phyloP scores from a whole-genome alignment of 2,113 vertebrate species.

The Phrynosoma platyrhinos region DNA sequence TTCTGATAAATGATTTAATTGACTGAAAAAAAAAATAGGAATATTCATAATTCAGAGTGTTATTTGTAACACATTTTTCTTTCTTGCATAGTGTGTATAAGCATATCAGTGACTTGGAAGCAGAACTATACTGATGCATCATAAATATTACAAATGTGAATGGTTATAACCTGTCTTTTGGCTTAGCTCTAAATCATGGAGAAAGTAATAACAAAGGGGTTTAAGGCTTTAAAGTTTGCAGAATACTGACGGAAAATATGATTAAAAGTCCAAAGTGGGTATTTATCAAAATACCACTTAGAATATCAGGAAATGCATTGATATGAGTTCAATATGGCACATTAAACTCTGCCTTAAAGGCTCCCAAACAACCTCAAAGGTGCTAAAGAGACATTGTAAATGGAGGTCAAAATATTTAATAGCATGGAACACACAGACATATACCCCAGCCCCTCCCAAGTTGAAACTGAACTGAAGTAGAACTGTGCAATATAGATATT shows the following conservation, averaged over 20 bases:
- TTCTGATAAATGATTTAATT: constrained; percentile 61
- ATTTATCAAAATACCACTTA: constrained; percentile 62
- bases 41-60: constrained; percentile 52
- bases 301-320: constrained; percentile 45
- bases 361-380: constrained; percentile 10
- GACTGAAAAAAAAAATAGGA: constrained; percentile 48
- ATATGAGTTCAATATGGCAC: constrained; percentile 18
- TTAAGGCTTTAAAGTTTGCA: constrained; percentile 50
- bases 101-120: constrained; percentile 38
- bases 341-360: neutral
- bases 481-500: neutral
- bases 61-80: constrained; percentile 36
- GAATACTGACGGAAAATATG: constrained; percentile 16
- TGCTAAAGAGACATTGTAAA: constrained; percentile 24
- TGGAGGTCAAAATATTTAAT: constrained; percentile 3
- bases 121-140: constrained; percentile 10
- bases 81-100: constrained; percentile 48
- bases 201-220: constrained; percentile 49
- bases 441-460: neutral
- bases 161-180: constrained; percentile 51
- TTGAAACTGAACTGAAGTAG: neutral
- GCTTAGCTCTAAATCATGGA: constrained; percentile 54
- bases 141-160: constrained; percentile 60
- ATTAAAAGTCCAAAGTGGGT: constrained; percentile 53
- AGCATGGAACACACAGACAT: neutral